phyloP scores from a whole-genome alignment of 2,888 invertebrate genomes.

The Melieria omissa region DNA sequence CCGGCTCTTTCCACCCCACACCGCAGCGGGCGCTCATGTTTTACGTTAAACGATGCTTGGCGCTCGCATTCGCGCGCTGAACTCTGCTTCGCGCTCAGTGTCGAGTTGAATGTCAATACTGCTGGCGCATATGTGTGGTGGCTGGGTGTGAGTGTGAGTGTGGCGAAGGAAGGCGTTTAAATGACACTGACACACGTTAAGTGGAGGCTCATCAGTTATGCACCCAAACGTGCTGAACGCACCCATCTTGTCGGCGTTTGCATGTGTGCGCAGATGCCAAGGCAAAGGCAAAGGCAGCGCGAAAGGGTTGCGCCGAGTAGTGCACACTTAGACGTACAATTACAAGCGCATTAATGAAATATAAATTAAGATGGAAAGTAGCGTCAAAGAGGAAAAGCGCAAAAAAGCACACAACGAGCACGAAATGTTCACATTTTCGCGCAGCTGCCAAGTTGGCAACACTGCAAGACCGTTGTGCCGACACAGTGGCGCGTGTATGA shows the following conservation, averaged over 20 bases:
- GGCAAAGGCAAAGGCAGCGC: neutral
- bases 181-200: constrained; percentile 35
- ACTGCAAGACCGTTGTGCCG: no score
- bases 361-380: constrained; percentile 25
- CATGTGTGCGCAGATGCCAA: neutral
- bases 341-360: constrained; percentile 33
- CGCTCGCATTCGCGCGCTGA: neutral
- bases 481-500: no score
- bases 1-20: no score
- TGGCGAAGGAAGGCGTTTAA: constrained; percentile 24
- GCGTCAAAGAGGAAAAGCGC: constrained; percentile 21
- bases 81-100: neutral
- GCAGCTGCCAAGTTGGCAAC: no score
- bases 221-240: neutral
- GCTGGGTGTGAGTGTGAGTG: neutral
- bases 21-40: no score
- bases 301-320: neutral
- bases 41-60: neutral
- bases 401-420: neutral
- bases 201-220: constrained; percentile 24
- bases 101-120: neutral
- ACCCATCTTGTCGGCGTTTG: neutral
- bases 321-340: neutral
- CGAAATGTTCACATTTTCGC: no score
- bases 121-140: no score